A percentile compares a stretch with the other conserved stretches of the same genome.
phyloP scores from a whole-genome alignment of 2,113 vertebrate species.

The Laticauda colubrina region DNA sequence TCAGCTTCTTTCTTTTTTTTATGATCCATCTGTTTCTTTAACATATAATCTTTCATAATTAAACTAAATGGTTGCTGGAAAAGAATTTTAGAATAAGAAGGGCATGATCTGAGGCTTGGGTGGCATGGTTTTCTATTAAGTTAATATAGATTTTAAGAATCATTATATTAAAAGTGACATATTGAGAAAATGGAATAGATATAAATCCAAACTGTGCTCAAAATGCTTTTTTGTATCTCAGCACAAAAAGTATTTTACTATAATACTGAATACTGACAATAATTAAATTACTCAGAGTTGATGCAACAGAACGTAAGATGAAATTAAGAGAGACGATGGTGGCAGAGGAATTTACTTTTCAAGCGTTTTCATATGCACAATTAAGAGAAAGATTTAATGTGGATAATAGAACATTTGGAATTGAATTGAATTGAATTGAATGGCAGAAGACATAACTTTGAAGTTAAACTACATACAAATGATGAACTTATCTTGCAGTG shows the following conservation, averaged over 20 bases:
- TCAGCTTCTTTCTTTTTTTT: not conserved
- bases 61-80: not conserved
- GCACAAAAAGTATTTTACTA: not conserved
- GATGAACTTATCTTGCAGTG: not conserved
- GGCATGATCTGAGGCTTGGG: not conserved
- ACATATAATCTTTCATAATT: not conserved
- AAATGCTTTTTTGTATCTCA: not conserved
- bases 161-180: not conserved
- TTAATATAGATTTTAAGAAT: not conserved
- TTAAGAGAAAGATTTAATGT: not conserved
- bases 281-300: not conserved
- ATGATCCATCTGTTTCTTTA: not conserved
- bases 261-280: not conserved
- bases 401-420: not conserved
- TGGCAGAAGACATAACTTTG: not conserved
- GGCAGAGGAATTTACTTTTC: not conserved
- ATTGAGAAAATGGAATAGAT: not conserved
- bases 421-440: not conserved
- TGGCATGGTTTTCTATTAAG: not conserved
- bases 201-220: not conserved
- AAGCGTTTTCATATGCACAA: not conserved
- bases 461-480: not conserved
- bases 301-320: not conserved
- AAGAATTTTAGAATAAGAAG: not conserved
- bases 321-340: not conserved